Evolutionary conservation across 2,113 vertebrate genomes (phyloP), one percentile per base, ranked within the genome.

Genomic region (Peromyscus maniculatus): DNA sequence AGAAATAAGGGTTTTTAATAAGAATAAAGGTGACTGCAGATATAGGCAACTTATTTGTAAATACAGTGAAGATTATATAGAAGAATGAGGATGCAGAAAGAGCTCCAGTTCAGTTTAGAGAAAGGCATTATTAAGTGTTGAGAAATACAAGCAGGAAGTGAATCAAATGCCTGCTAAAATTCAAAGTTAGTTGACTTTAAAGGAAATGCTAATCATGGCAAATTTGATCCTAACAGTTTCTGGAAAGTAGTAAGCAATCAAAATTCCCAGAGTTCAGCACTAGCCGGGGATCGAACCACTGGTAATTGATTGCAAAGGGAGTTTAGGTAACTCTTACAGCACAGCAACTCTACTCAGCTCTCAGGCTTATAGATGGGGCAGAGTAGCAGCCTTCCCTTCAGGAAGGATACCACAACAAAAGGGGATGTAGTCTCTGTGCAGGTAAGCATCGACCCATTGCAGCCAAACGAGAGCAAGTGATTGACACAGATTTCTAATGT

Each of bases 121-220:
- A 67, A 52, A 69, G 6, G 36, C 36, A 79, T 59, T 74, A 64
- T 31, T 77, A 31, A 66, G 4, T 28, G 49, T 87, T 87, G 59
- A 96, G 59, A 92, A 95, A 87, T 86, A 72, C 9, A 67, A n/a
- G 12, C 43, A 91, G 24, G 15, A 95, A 43, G 39, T 88, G 46
- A 90, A 49, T 59, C 64, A 62, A 67, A 69, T 84, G 7, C 3
- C 8, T 71, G 7, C 0, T 88, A 71, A 5, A 89, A 84, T 59
- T 89, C 22, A 87, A 12, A 77, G 84, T 90, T 78, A 24, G 24
- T 10, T 90, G 7, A 75, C 55, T 28, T 78, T 17, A 77, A 74
- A 72, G 55, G 6, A 36, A 72, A 83, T 80, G 67, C 75, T 64
- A 78, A 2, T 11, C 7, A 22, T 79, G 55, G 74, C 62, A 3